phyloP scores from a whole-genome alignment of 1,140 invertebrate species.

The Scaptomyza hsui region DNA sequence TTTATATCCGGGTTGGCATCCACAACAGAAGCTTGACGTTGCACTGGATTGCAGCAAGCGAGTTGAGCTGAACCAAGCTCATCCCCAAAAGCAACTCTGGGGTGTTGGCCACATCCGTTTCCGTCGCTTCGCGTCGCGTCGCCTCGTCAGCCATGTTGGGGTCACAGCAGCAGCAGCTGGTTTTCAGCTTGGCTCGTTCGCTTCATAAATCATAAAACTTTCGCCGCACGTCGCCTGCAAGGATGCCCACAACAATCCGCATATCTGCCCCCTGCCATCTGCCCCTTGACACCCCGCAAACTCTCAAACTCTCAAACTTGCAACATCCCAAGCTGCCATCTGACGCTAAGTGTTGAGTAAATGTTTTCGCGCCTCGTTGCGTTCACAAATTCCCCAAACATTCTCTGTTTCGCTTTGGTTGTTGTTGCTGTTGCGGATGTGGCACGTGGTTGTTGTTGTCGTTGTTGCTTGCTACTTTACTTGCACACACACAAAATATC shows the following conservation, averaged over 20 bases:
- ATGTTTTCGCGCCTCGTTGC: constrained; percentile 80
- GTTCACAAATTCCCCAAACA: constrained; percentile 65
- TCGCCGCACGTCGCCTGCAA: constrained; percentile 61
- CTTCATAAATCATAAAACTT: constrained; percentile 81
- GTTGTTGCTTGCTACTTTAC: constrained; percentile 4
- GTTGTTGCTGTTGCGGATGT: constrained; percentile 43
- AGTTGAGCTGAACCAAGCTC: neutral
- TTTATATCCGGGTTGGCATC: constrained; percentile 65
- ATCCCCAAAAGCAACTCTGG: constrained; percentile 16
- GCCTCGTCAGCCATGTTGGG: constrained; percentile 21
- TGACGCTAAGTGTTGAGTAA: constrained; percentile 79
- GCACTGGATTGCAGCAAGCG: neutral
- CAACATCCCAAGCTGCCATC: constrained; percentile 52
- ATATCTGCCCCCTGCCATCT: constrained; percentile 10
- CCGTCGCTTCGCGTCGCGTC: constrained; percentile 30
- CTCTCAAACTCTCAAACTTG: constrained; percentile 32
- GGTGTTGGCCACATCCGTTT: constrained; percentile 57
- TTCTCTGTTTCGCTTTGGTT: constrained; percentile 33
- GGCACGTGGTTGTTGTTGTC: constrained; percentile 60
- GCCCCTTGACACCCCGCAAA: constrained; percentile 15
- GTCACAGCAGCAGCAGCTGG: constrained; percentile 53
- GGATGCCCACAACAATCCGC: constrained; percentile 20
- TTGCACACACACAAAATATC: constrained; percentile 18
- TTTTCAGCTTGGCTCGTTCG: constrained; percentile 47
- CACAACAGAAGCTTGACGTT: constrained; percentile 19